These are phyloP conservation scores for Drosophila lowei DNA, from an alignment of 1,140 invertebrate genomes.

Conservation along the genomic window DNA sequence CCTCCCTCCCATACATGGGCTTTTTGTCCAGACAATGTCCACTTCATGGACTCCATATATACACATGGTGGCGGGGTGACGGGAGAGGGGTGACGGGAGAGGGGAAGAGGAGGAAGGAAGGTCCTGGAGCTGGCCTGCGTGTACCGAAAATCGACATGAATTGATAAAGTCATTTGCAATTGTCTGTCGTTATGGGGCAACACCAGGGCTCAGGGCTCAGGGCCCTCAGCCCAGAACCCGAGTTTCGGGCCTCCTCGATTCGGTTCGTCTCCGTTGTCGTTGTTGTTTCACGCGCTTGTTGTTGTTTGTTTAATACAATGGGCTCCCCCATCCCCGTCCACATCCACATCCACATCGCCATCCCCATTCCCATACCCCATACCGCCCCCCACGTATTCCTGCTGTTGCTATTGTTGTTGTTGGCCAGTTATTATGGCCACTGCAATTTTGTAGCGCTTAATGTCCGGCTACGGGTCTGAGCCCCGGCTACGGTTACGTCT, in stretches of 20 bases:
- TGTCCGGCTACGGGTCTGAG: conserved; percentile 52
- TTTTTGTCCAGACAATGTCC: conserved; percentile 71
- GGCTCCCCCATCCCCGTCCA: conserved; percentile 9
- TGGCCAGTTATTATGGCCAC: conserved; percentile 76
- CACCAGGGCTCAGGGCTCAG: conserved; percentile 8
- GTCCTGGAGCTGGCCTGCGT: conserved; percentile 50
- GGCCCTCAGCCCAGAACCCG: neutral
- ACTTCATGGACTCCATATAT: conserved; percentile 49
- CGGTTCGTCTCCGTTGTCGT: conserved; percentile 34
- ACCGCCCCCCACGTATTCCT: conserved; percentile 25
- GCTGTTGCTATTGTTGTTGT: conserved; percentile 47
- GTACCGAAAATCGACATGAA: conserved; percentile 76
- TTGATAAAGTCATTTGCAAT: conserved; percentile 82
- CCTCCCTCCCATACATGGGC: conserved; percentile 47
- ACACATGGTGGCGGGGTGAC: too few relatives aligned
- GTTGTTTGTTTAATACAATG: conserved; percentile 73
- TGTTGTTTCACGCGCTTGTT: conserved; percentile 72
- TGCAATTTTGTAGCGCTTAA: conserved; percentile 79
- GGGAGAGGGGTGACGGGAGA: too few relatives aligned
- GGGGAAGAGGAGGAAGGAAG: neutral
- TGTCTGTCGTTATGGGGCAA: conserved; percentile 73
- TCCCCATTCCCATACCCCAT: conserved; percentile 6
- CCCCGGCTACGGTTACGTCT: neutral
- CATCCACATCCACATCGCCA: conserved; percentile 1
- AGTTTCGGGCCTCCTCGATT: conserved; percentile 27